Percentiles rank a stretch among this genome's conserved stretches.
phyloP scores from a whole-genome alignment of 2,113 vertebrate species.

The Melanostigma gelatinosum region DNA sequence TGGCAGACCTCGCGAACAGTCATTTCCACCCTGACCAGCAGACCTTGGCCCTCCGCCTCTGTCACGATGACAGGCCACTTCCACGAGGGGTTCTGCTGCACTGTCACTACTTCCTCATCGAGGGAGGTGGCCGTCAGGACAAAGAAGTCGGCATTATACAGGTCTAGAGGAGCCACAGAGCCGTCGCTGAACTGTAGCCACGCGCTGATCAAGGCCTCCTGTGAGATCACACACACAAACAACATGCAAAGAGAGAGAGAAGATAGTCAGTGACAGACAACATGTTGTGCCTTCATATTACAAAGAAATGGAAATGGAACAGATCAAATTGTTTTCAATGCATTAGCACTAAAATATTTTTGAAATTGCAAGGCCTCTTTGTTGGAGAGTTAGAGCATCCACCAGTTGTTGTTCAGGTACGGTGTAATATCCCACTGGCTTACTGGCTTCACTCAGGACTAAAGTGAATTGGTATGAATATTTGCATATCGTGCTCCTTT shows the following conservation, averaged over 20 bases:
- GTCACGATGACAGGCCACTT: conserved; percentile 89
- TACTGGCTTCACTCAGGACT: neutral
- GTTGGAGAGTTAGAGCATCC: neutral
- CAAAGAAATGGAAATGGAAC: conserved; percentile 5
- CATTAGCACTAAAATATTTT: conserved; percentile 2
- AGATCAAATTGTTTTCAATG: neutral
- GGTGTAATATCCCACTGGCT: neutral
- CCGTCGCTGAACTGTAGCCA: conserved; percentile 98
- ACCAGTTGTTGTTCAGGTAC: neutral
- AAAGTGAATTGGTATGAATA: conserved; percentile 16
- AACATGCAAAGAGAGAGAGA: conserved; percentile 2
- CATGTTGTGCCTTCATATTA: neutral
- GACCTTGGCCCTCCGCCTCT: conserved; percentile 91
- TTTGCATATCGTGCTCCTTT: conserved; percentile 9
- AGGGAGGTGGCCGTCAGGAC: conserved; percentile 89
- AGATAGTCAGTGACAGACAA: conserved; percentile 19
- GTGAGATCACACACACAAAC: conserved; percentile 36
- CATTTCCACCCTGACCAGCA: conserved; percentile 92
- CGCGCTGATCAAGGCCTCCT: conserved; percentile 94
- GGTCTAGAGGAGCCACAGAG: conserved; percentile 91
- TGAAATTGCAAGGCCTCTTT: neutral
- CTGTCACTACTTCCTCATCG: conserved; percentile 86
- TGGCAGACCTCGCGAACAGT: conserved; percentile 92
- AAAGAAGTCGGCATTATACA: conserved; percentile 91
- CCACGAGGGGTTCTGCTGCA: conserved; percentile 78